Base-by-base conservation (phyloP, 2,888 invertebrate species). In the Operophtera brumata region DNA sequence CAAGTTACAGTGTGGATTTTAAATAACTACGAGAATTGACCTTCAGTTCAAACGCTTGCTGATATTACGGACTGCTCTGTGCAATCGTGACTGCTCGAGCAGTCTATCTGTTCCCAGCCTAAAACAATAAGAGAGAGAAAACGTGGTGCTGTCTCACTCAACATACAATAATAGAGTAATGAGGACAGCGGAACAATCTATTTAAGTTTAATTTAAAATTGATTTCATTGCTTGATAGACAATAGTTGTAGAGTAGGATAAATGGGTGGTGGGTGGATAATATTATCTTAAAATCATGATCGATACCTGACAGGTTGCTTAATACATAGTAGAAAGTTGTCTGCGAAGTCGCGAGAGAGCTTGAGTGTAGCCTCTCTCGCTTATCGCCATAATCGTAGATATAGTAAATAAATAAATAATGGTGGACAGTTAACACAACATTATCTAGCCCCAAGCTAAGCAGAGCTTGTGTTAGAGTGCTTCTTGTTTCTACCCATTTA, bases 121-220 rank as follows among this genome's bases (percentile, higher is more conserved):
- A 42, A 50, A 41, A 43, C 7, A 26, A 14, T 11, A 40, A 39
- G 56, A 56, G 43, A 56, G 51, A 56, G 55, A 50, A 32, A 34
- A 14, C 37, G 28, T 37, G 13, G 6, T 51, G 40, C 57, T 46
- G 46, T 50, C 53, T 49, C 57, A 35, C 48, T 43, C 47, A 25
- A 11, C 45, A 28, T 37, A 52, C 54, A 52, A 55, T 47, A 54
- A 58, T 47, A 52, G 52, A 67, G 64, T 52, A 70, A 69, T 67
- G 67, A 66, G 70, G 67, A 61, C 71, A 71, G 62, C 62, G 66
- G 63, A 66, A 69, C 65, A 57, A 64, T 66, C 62, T 59, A 64
- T 59, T 69, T 54, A 50, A 53, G 62, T 57, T 63, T 54, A 46
- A 62, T 62, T 64, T 66, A 64, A 50, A 65, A 64, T 64, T 64